These are phyloP conservation scores for Pteromalus puparum DNA, from an alignment of 1,140 invertebrate genomes.

Conservation along the genomic window DNA sequence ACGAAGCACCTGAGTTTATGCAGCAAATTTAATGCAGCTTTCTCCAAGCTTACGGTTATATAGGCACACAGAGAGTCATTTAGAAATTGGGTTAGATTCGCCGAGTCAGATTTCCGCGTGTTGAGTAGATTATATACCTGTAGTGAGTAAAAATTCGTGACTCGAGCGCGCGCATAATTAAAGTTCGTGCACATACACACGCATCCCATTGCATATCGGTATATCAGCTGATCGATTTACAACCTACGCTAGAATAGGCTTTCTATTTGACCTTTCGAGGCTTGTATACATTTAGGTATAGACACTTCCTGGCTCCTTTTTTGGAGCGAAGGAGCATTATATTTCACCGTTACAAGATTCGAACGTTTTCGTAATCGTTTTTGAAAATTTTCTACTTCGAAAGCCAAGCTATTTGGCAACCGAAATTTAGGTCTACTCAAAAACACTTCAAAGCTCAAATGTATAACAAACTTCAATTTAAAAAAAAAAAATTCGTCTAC, in stretches of 20 bases:
- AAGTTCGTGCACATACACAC: neutral
- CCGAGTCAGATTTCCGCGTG: slow-evolving; percentile 23
- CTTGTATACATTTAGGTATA: neutral
- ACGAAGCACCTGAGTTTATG: neutral
- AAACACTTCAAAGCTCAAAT: too few species aligned
- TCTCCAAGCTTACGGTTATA: neutral
- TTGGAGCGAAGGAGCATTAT: neutral
- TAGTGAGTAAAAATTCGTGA: slow-evolving; percentile 19
- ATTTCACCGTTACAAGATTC: too few species aligned
- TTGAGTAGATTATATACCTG: neutral
- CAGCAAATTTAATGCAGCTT: neutral
- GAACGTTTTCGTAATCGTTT: too few species aligned
- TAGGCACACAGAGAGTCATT: neutral
- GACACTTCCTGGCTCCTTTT: neutral
- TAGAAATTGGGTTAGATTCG: slow-evolving; percentile 41
- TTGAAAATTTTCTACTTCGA: too few species aligned
- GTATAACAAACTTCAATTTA: too few species aligned
- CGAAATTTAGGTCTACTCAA: too few species aligned
- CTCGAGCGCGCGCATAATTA: slow-evolving; percentile 6
- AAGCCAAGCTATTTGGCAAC: too few species aligned
- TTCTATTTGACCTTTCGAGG: slow-evolving; percentile 2
- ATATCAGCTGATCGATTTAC: slow-evolving; percentile 23
- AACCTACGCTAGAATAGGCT: neutral
- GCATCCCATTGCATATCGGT: neutral
- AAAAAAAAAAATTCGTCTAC: too few species aligned